phyloP scores from a whole-genome alignment of 2,888 invertebrate species.

The Balanococcus diminutus region DNA sequence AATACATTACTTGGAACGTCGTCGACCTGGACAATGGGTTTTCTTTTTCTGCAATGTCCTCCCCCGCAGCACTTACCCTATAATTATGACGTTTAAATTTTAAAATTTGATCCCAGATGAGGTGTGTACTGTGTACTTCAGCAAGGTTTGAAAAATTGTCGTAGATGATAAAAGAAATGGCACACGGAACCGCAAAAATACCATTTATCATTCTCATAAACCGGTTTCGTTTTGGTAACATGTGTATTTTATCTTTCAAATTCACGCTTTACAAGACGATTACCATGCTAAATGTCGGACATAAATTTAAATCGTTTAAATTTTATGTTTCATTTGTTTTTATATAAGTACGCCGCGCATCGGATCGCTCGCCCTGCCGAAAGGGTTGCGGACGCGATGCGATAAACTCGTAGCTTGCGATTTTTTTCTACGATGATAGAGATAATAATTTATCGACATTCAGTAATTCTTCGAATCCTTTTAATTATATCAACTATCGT shows the following conservation, averaged over 20 bases:
- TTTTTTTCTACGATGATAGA: neutral
- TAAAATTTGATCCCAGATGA: too few relatives aligned
- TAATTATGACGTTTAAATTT: neutral
- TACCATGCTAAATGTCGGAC: neutral
- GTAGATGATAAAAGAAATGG: neutral
- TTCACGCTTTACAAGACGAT: constrained; percentile 37
- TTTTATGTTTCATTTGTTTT: neutral
- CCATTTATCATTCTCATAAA: constrained; percentile 7
- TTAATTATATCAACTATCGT: neutral
- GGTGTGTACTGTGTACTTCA: too few relatives aligned
- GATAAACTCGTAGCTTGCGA: neutral
- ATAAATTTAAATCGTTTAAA: constrained; percentile 28
- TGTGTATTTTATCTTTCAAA: constrained; percentile 26
- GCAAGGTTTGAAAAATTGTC: neutral
- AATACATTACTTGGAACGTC: neutral
- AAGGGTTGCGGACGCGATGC: neutral
- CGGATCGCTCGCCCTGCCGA: neutral
- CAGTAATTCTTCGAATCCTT: neutral
- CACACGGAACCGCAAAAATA: neutral
- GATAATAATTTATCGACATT: too few relatives aligned
- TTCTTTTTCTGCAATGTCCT: too few relatives aligned
- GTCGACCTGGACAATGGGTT: too few relatives aligned
- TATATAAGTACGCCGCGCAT: neutral
- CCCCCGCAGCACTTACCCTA: neutral
- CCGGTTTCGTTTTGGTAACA: constrained; percentile 24